Evolutionary conservation across 2,888 invertebrate species (phyloP).

Genomic region (Fragum whitleyi): DNA sequence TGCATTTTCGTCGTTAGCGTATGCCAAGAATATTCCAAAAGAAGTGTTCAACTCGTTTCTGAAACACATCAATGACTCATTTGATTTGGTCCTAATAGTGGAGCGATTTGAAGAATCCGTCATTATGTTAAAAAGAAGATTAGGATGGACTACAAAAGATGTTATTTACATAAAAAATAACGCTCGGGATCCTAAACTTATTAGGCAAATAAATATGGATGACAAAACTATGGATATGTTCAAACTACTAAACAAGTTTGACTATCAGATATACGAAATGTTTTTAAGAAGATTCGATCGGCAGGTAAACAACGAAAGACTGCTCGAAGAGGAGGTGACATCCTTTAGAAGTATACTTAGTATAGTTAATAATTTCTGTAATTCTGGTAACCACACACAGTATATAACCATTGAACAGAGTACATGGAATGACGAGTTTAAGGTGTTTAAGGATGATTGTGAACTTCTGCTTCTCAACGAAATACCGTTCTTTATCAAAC

Average conservation of each 20-base stretch:
- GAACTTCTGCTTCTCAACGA: neutral
- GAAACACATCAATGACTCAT: constrained; percentile 28
- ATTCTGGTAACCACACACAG: neutral
- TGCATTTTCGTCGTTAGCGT: neutral
- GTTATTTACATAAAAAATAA: constrained; percentile 57
- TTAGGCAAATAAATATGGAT: constrained; percentile 32
- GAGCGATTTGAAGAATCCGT: constrained; percentile 58
- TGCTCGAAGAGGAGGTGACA: constrained; percentile 51
- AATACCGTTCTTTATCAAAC: no score
- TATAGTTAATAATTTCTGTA: constrained; percentile 37
- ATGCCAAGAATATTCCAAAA: constrained; percentile 28
- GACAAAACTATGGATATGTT: constrained; percentile 41
- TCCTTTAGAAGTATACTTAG: constrained; percentile 33
- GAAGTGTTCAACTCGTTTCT: constrained; percentile 26
- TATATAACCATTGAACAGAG: constrained; percentile 33
- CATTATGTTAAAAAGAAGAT: constrained; percentile 35
- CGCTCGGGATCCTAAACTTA: constrained; percentile 31
- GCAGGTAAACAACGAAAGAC: constrained; percentile 6
- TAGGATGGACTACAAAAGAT: constrained; percentile 40
- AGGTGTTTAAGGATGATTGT: constrained; percentile 44
- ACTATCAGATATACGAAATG: constrained; percentile 48
- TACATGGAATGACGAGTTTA: constrained; percentile 40
- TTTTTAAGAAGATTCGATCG: constrained; percentile 39
- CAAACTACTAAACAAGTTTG: constrained; percentile 51
- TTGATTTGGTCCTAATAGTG: constrained; percentile 48